phyloP scores from a whole-genome alignment of 2,888 invertebrate genomes.

The Polydrusus cervinus region DNA sequence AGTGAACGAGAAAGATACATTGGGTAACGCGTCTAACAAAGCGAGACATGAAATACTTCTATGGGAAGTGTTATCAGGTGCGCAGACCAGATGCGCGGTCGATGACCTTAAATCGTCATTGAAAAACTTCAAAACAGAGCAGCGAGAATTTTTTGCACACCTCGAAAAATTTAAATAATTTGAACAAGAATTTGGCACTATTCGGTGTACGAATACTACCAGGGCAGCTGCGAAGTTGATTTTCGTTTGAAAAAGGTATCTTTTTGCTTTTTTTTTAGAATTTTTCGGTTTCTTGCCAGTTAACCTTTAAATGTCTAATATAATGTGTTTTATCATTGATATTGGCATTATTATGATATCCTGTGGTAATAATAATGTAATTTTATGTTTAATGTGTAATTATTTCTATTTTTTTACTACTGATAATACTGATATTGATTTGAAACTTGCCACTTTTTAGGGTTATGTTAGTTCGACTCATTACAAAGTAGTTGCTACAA shows the following conservation, averaged over 20 bases:
- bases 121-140: slow-evolving; percentile 46
- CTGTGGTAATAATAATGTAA: not conserved
- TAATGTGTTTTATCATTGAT: slow-evolving; percentile 14
- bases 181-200: slow-evolving; percentile 7
- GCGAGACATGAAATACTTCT: not conserved
- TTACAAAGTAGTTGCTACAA: not conserved
- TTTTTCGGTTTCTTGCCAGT: slow-evolving; percentile 8
- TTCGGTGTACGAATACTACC: slow-evolving; percentile 32
- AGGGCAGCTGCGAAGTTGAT: slow-evolving; percentile 37
- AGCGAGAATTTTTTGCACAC: slow-evolving; percentile 25
- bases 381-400: not conserved
- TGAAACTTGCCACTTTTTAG: not conserved
- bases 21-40: slow-evolving; percentile 6
- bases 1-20: not conserved
- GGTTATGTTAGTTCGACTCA: slow-evolving; percentile 1
- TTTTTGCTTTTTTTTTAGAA: slow-evolving; percentile 8
- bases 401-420: no score
- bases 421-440: not conserved
- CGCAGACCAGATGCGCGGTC: slow-evolving; percentile 38
- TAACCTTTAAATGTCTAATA: slow-evolving; percentile 29
- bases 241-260: slow-evolving; percentile 29
- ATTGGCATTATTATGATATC: slow-evolving; percentile 4
- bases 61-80: not conserved
- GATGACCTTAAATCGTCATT: slow-evolving; percentile 55
- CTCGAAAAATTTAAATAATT: slow-evolving; percentile 43